These are phyloP conservation scores for Folsomia manolachei DNA, from an alignment of 2,888 invertebrate genomes.

Conservation along the genomic window DNA sequence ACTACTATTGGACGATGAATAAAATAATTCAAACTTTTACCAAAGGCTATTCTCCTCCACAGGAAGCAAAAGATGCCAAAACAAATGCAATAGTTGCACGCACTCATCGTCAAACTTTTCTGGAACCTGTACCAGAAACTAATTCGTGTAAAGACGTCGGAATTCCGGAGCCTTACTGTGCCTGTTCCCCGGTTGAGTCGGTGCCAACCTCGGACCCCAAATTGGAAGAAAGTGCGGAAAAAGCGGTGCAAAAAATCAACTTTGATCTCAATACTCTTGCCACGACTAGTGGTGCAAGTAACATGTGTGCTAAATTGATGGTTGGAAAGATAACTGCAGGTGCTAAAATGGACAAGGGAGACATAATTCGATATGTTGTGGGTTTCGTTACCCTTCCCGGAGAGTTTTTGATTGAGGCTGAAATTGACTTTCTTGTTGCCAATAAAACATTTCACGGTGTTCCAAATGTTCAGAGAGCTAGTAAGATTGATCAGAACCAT, in stretches of 20 bases:
- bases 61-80: background rate
- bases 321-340: slow-evolving; percentile 2
- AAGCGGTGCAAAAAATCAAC: background rate
- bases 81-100: background rate
- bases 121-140: background rate
- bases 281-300: background rate
- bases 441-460: background rate
- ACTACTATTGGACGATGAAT: background rate
- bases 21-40: background rate
- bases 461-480: slow-evolving; percentile 6
- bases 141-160: background rate
- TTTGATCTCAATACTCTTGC: background rate
- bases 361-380: background rate
- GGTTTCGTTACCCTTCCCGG: slow-evolving; percentile 6
- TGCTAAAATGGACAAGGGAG: background rate
- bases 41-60: no score
- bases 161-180: background rate
- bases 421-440: background rate
- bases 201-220: background rate
- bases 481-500: slow-evolving; percentile 2
- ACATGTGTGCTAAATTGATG: background rate
- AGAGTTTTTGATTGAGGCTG: slow-evolving; percentile 9
- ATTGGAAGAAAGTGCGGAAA: background rate
- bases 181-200: background rate
- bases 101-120: background rate